Conservation (phyloP, 2,797 vertebrate genomes). For the Limosa lapponica region DNA sequence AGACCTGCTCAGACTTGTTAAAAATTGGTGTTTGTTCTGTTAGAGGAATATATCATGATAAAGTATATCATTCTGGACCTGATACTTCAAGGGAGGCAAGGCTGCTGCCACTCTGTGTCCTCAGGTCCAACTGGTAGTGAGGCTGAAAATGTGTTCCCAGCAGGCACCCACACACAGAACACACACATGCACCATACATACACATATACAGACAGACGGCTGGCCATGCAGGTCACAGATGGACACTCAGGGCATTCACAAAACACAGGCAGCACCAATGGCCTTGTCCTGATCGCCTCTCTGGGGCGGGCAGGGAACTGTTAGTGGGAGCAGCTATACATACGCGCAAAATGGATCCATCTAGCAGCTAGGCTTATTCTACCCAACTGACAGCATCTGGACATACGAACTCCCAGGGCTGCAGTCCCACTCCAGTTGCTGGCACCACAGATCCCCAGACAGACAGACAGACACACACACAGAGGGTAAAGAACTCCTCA, state of each 20-base stretch:
- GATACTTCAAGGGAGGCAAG: not conserved
- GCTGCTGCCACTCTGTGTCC: not conserved
- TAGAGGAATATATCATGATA: not conserved
- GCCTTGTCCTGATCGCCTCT: not conserved
- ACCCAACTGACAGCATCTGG: not conserved
- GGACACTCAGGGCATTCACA: not conserved
- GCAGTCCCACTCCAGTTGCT: not conserved
- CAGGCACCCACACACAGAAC: not conserved
- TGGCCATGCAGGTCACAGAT: fast-evolving
- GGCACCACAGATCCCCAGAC: not conserved
- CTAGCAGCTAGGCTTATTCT: not conserved
- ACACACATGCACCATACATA: fast-evolving
- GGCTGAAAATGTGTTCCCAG: not conserved
- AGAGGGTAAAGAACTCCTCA: not conserved
- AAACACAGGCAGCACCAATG: not conserved
- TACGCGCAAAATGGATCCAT: fast-evolving
- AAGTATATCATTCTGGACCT: not conserved
- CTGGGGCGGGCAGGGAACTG: not conserved
- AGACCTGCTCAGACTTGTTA: not conserved
- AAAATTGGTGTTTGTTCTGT: not conserved
- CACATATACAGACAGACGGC: not conserved
- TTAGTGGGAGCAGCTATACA: fast-evolving
- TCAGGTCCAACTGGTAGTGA: not conserved
- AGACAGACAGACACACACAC: not conserved
- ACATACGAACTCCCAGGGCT: fast-evolving